Percentiles rank a stretch among this genome's conserved stretches.
Evolutionary conservation across 2,888 invertebrate genomes (phyloP).

Genomic region (Hipparchia semele): DNA sequence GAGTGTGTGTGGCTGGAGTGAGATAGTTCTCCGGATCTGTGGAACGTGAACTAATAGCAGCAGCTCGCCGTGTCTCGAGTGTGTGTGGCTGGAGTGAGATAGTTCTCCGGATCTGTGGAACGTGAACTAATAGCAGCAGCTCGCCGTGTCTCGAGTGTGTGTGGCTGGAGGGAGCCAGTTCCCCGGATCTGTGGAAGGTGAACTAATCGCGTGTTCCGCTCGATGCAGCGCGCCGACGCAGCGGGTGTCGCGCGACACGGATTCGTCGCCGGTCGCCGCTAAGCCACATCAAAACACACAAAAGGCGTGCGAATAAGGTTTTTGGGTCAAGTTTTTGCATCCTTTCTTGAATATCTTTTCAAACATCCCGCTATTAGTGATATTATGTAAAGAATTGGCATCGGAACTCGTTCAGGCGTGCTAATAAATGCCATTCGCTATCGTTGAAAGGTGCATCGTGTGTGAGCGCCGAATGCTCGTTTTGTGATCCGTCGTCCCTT

Average conservation of each 20-base stretch:
- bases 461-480: neutral
- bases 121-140: no score
- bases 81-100: no score
- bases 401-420: neutral
- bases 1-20: no score
- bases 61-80: no score
- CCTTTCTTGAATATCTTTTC: neutral
- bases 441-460: neutral
- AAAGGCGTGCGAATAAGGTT: slow-evolving; percentile 57
- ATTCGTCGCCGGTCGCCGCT: neutral
- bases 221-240: no score
- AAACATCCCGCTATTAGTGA: neutral
- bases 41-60: no score
- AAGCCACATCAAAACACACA: neutral
- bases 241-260: neutral
- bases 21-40: no score
- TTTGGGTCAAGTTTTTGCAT: slow-evolving; percentile 54
- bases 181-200: no score
- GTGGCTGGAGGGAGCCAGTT: no score
- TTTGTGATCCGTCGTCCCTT: neutral
- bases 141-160: no score
- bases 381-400: neutral
- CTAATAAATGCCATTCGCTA: neutral
- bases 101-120: no score
- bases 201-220: no score